These are phyloP conservation scores for Menidia menidia DNA, from an alignment of 2,797 vertebrate species.

Conservation along the genomic window DNA sequence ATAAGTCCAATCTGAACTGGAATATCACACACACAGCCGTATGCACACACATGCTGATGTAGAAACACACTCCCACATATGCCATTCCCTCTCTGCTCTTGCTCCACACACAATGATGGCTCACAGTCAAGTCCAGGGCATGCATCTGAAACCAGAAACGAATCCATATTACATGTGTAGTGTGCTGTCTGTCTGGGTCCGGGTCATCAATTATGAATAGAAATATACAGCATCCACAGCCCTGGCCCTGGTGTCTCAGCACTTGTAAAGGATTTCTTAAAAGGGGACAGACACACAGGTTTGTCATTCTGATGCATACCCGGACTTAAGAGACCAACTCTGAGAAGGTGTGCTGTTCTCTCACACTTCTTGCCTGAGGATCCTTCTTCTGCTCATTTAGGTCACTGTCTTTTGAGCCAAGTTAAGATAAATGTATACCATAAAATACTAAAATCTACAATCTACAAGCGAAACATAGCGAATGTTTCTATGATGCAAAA, in stretches of 20 bases:
- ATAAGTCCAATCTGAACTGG: constrained; percentile 26
- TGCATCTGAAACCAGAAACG: constrained; percentile 84
- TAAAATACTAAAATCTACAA: constrained; percentile 36
- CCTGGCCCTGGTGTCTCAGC: constrained; percentile 83
- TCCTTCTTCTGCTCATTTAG: constrained; percentile 64
- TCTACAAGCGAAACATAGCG: constrained; percentile 17
- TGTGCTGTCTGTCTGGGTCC: constrained; percentile 87
- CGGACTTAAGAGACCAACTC: constrained; percentile 71
- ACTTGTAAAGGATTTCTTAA: constrained; percentile 88
- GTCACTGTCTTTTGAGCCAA: constrained; percentile 50
- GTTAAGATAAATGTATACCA: constrained; percentile 50
- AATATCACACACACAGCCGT: constrained; percentile 27
- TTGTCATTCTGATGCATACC: constrained; percentile 84
- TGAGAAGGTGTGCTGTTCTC: constrained; percentile 67
- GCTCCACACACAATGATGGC: constrained; percentile 74
- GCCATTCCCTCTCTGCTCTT: constrained; percentile 50
- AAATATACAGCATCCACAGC: constrained; percentile 88
- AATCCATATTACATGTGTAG: constrained; percentile 92
- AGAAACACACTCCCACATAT: constrained; percentile 27
- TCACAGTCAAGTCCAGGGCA: constrained; percentile 78
- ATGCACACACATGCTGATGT: constrained; percentile 19
- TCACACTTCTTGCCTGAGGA: constrained; percentile 61
- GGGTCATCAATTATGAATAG: constrained; percentile 97
- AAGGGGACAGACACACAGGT: constrained; percentile 86
- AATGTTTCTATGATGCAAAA: constrained; percentile 21